Base-by-base conservation (phyloP, 2,797 vertebrate genomes). In the Lepilemur ruficaudatus region DNA sequence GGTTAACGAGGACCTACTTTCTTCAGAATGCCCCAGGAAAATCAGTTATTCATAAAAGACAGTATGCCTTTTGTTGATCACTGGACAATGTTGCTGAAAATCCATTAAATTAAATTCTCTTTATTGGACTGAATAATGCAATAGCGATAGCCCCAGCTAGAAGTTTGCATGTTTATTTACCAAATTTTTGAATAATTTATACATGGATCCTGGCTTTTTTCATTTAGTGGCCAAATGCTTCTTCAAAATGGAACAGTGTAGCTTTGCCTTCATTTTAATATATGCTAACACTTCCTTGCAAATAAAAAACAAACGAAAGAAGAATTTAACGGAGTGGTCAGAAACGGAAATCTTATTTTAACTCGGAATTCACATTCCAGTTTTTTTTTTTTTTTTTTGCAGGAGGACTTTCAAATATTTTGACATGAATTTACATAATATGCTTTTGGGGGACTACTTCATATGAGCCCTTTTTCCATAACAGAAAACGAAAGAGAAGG, bases 1-100 rank as follows among this genome's bases (percentile, higher is more conserved):
- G 99, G 99, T 99, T 99, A 99, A 99, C 99, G 98, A 99, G 99
- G 98, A 99, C 98, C 98, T 98, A 96, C 98, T 98, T 97, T 96
- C 97, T 90, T 98, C 98, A 98, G 98, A 98, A 98, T 96, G 98
- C 98, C 98, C 94, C 96, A 95, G 97, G 97, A 98, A 99, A 98
- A 98, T 98, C 98, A 99, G 99, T 99, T 98, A 98, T 98, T 97
- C 98, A 98, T 97, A 83, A 90, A 99, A 99, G 98, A 98, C 97
- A 98, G 97, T 97, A 97, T 97, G 98, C 98, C 98, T 99, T 98
- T 99, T 98, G 98, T 99, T 93, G 98, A 98, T 98, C 97, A 94
- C 87, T 97, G 99, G 98, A 99, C 98, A 99, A 99, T 98, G 99
- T 98, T 98, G 98, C 98, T 98, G 98, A 99, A 99, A 99, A 99